Evolutionary conservation across 2,888 invertebrate species (phyloP).

Genomic region (Eupithecia abbreviata): DNA sequence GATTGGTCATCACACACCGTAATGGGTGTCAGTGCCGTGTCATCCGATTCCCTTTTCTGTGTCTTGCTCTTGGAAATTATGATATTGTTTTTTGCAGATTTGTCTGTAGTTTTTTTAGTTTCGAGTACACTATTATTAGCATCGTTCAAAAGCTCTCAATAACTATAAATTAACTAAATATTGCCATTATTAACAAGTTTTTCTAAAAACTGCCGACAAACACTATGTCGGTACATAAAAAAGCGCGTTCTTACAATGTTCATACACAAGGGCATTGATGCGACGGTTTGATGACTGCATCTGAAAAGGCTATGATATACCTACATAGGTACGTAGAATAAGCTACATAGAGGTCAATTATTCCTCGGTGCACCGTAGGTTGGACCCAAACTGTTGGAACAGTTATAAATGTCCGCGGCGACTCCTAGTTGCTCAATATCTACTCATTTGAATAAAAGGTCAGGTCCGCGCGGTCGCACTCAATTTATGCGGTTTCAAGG

Average conservation of each 20-base stretch:
- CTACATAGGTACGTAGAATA: background rate
- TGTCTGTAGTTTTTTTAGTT: background rate
- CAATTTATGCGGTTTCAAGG: conserved; percentile 14
- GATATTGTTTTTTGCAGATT: conserved; percentile 14
- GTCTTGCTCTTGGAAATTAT: conserved; percentile 12
- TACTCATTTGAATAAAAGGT: conserved; percentile 35
- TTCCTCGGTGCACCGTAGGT: background rate
- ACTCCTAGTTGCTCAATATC: conserved; percentile 16
- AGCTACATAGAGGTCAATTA: background rate
- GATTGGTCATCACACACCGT: conserved; percentile 45
- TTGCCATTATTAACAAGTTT: background rate
- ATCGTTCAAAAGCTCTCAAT: background rate
- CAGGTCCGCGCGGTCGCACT: conserved; percentile 27
- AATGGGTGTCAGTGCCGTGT: conserved; percentile 34
- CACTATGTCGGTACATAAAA: background rate
- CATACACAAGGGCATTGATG: background rate
- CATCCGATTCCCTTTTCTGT: conserved; percentile 32
- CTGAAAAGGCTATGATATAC: background rate
- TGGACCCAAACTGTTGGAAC: background rate
- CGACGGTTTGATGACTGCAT: too few relatives aligned
- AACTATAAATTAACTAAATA: background rate
- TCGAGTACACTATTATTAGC: background rate
- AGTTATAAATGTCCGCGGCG: background rate
- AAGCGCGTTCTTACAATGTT: background rate
- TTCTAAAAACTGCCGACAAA: background rate